Base-by-base conservation (phyloP, 2,113 vertebrate species). In the Xiphias gladius region DNA sequence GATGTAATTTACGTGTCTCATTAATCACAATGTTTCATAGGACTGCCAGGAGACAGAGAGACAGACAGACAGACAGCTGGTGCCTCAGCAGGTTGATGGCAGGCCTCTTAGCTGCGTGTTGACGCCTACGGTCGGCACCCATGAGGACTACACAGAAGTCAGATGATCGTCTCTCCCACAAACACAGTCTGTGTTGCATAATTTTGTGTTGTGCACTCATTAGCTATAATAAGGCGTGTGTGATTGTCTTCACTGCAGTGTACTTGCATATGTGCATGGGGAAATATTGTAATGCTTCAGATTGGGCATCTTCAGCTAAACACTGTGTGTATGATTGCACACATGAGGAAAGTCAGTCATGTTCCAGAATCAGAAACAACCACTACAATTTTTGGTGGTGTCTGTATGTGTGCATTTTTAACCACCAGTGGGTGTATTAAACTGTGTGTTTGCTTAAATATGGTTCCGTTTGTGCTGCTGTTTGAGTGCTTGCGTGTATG, bases 71-170 rank as follows among this genome's bases (percentile, higher is more conserved):
- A 50, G 80, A 37, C 52, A 50, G 73, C 28, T 59, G 46, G 55
- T 57, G 59, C 28, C 43, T 41, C 46, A 54, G 61, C 73, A 65
- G 73, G 46, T 41, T 64, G 61, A 75, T 39, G 64, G 39, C 73
- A 41, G 61, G 24, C 69, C 59, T 66, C 76, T 82, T 82, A 86
- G 73, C 67, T 82, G 41, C 71, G 41, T 79, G 86, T 84, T 84
- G 77, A 84, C 22, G 80, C 86, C 80, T 58, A 52, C 50, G 50
- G 19, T 52, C 50, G 7, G 2, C 50, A 19, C 64, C 28, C 48
- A 74, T 79, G 35, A 59, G 32, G 54, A 59, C 19, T 17, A 22
- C 16, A 8, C 55, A 48, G 71, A 41, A 46, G 57, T 22, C 58
- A 54, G 64, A 46, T 32, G 64, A 67, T 59, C 20, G 12, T 43